Evolutionary conservation across 2,113 vertebrate species (phyloP), one percentile per base, ranked within the genome.

Genomic region (Heptranchias perlo): DNA sequence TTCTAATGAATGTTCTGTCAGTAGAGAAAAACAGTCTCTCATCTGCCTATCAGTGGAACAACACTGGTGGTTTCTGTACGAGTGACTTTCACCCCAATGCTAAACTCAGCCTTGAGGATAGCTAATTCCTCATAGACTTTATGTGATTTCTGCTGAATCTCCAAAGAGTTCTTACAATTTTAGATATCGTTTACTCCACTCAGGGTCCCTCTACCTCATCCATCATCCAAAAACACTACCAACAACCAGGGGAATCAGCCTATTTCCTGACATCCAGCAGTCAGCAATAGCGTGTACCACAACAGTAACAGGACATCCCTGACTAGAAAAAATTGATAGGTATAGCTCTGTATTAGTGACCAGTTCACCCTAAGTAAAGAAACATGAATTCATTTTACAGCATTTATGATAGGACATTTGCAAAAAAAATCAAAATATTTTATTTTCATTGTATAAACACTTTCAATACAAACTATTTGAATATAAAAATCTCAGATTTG

Each of bases 1-100:
- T 95, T 73, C 39, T 95, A 95, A 95, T 95, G 94, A 95, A 95
- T 95, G 44, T 95, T 95, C 65, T 95, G 94, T 95, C 65, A 95
- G 65, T 69, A 23, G 62, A 95, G 64, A 95, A 95, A 69, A 69
- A 95, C 65, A 95, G 73, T 95, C 87, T 61, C 54, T 65, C 39
- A 94, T 28, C 61, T 64, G 39, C n/a, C 21, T 23, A 47, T 44
- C 61, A 64, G 61, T 21, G 39, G 39, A 94, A 65, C 92, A 94
- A 65, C 87, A 91, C n/a, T 58, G 28, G 28, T 16, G 87, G 52
- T 91, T 91, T 91, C 87, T 91, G 87, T 35, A 4, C 1, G 52
- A 91, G 52, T 91, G 87, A 35, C 52, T 91, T 91, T 91, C 87
- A 91, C 87, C 87, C 35, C 54, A 58, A n/a, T 58, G 87, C 54